phyloP scores from a whole-genome alignment of 2,113 vertebrate genomes.

The Cavia aperea region DNA sequence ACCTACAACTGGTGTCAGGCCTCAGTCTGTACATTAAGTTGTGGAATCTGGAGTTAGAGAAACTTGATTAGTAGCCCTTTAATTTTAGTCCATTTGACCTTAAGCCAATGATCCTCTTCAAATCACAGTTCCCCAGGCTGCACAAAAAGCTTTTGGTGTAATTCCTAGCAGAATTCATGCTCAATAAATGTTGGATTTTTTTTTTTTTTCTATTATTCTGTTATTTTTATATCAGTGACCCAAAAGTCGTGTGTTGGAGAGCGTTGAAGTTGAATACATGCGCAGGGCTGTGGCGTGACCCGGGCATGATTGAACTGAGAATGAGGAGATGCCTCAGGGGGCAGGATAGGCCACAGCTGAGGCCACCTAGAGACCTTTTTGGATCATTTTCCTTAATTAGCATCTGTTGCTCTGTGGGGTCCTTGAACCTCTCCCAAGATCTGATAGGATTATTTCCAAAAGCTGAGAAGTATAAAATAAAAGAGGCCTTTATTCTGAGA shows the following conservation, averaged over 20 bases:
- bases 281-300: too few relatives aligned
- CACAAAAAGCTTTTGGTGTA: not conserved
- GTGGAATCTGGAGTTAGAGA: not conserved
- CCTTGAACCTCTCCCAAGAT: too few relatives aligned
- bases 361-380: too few relatives aligned
- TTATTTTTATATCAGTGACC: not conserved
- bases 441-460: too few relatives aligned
- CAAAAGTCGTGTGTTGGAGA: not conserved
- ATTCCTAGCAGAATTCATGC: not conserved
- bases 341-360: too few relatives aligned
- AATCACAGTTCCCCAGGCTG: not conserved
- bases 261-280: too few relatives aligned
- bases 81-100: not conserved
- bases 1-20: not conserved
- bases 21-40: not conserved
- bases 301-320: too few relatives aligned
- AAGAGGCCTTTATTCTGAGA: too few relatives aligned
- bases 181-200: not conserved
- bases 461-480: too few relatives aligned
- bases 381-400: too few relatives aligned
- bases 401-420: too few relatives aligned
- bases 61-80: not conserved
- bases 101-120: not conserved
- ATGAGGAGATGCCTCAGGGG: too few relatives aligned
- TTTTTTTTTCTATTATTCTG: not conserved